phyloP scores from a whole-genome alignment of 2,797 vertebrate species.

The Synanceia verrucosa region DNA sequence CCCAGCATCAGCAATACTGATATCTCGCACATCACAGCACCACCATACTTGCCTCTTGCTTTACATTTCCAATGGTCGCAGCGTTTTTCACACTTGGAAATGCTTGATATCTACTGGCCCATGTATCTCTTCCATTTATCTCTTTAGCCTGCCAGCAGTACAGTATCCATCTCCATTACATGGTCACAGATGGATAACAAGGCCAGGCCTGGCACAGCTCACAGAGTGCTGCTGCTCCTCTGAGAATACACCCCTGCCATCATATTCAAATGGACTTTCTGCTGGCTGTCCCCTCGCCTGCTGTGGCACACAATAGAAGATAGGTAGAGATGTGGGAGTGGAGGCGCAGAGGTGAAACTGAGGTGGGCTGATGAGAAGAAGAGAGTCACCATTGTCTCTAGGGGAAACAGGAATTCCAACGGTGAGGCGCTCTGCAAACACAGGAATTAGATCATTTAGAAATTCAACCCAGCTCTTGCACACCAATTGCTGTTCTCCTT shows the following conservation, averaged over 20 bases:
- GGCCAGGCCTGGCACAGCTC: constrained; percentile 66
- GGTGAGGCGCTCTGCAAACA: constrained; percentile 64
- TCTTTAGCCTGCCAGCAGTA: constrained; percentile 50
- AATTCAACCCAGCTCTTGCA: constrained; percentile 67
- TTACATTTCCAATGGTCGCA: constrained; percentile 49
- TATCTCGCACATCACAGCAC: constrained; percentile 24
- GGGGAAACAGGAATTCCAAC: constrained; percentile 65
- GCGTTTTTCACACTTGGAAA: constrained; percentile 54
- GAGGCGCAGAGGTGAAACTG: constrained; percentile 53
- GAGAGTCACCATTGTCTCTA: constrained; percentile 67
- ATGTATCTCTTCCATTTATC: constrained; percentile 50
- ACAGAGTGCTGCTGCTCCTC: constrained; percentile 65
- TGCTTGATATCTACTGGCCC: constrained; percentile 55
- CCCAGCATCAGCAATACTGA: constrained; percentile 1
- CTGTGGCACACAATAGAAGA: constrained; percentile 43
- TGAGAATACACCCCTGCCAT: constrained; percentile 72
- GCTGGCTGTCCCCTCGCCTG: constrained; percentile 50
- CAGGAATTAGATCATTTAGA: constrained; percentile 78
- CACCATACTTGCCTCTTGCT: constrained; percentile 17
- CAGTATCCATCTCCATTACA: constrained; percentile 75
- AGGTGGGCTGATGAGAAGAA: constrained; percentile 72
- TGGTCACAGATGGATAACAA: constrained; percentile 75
- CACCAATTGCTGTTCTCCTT: constrained; percentile 60
- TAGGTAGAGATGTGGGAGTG: constrained; percentile 34
- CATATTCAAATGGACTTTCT: constrained; percentile 74